Conservation (phyloP, 2,888 invertebrate genomes). For the Gordius sp. region DNA sequence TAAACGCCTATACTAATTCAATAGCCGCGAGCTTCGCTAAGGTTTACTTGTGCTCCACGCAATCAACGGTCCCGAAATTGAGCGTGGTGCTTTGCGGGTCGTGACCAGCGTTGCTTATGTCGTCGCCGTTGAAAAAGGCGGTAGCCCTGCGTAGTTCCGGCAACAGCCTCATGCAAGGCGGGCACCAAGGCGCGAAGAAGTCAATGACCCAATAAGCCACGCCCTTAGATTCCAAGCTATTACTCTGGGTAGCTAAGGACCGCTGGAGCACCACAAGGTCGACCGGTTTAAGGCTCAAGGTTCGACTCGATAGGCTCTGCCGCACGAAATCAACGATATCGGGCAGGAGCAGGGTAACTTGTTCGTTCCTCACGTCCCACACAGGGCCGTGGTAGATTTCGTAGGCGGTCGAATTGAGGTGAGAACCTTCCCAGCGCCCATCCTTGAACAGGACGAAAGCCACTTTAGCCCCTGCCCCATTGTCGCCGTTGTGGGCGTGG, state of each 20-base stretch:
- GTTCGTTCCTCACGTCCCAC: no score
- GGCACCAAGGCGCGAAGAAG: conserved; percentile 52
- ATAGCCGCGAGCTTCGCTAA: conserved; percentile 34
- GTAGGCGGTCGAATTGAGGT: no score
- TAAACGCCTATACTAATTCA: no score
- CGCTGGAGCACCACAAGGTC: no score
- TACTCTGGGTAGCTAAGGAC: conserved; percentile 3
- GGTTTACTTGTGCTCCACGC: conserved; percentile 33
- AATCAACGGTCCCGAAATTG: conserved; percentile 40
- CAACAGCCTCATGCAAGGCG: conserved; percentile 43
- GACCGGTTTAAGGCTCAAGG: background rate
- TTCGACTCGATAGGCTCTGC: background rate
- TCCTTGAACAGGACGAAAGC: no score
- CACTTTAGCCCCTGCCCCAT: no score
- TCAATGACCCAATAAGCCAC: conserved; percentile 40
- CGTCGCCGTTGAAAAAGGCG: conserved; percentile 25
- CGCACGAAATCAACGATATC: no score
- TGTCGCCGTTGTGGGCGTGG: no score
- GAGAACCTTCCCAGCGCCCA: no score
- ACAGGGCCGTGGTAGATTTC: no score
- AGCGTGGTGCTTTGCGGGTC: conserved; percentile 34
- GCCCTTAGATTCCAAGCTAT: conserved; percentile 22
- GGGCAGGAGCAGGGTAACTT: no score
- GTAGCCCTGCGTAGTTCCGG: conserved; percentile 43
- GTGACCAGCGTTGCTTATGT: no score